Evolutionary conservation across 2,888 invertebrate species (phyloP), one percentile per base, ranked within the genome.

Genomic region (Caenorhabditis sinica): DNA sequence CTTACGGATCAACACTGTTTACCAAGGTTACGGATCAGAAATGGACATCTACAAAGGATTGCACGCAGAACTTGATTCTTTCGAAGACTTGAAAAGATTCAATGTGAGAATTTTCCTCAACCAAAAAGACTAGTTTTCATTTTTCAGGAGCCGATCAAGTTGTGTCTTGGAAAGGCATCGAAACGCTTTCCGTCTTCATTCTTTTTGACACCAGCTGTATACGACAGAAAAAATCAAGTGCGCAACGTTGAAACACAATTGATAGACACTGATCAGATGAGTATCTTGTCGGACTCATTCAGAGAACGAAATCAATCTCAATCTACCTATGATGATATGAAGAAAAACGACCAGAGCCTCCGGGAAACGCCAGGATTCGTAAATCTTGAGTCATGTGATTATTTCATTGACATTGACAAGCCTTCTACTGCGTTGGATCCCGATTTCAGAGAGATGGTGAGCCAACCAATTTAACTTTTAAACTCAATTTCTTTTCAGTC

Each of bases 381-480:
- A 11, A 20, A 0, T 49, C 82, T 94, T 93, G 86, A 87, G 94
- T 63, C 91, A 94, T 65, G 80, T 20, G 72, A 66, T 28, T 80
- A 80, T 15, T 58, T 80, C 5, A 43, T 80, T 13, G 80, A 80
- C 45, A 28, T 66, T 28, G 80, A 80, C 25, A 56, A 25, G 36
- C 40, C 60, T 5, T 63, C 79, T 90, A 93, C 76, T 66, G 83
- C 73, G 17, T 58, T 86, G 40, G 94, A 94, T 85, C 94, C 94
- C 0, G 91, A 93, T 49, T 94, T 93, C 89, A 92, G 93, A 6
- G 83, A 91, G 51, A 89, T 85, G 53, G 88, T 89, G 53, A 74
- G 75, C 40, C 33, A 53, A n/a, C 20, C 15, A 43, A 13, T 74
- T 20, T 1, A 60, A 45, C 15, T 33, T 36, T 6, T 49, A 28